These are phyloP conservation scores for Sminthurides bifidus DNA, from an alignment of 1,140 invertebrate genomes.

Conservation along the genomic window DNA sequence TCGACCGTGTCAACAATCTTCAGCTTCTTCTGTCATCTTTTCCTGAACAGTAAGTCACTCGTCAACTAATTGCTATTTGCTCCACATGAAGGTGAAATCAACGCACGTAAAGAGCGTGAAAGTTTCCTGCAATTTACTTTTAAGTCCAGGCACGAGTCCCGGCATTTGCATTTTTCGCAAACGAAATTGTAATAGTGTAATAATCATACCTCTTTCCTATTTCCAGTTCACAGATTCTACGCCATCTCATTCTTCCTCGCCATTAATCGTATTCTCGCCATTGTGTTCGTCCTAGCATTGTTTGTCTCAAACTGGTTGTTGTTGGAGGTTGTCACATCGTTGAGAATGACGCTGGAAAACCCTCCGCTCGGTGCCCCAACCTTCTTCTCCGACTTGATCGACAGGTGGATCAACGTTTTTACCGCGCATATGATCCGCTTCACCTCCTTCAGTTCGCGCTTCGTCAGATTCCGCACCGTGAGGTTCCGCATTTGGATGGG, in stretches of 20 bases:
- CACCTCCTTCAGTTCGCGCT: neutral
- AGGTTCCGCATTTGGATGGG: neutral
- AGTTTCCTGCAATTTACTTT: no score
- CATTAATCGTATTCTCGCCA: conserved; percentile 1
- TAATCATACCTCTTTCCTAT: neutral
- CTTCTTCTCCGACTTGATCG: conserved; percentile 3
- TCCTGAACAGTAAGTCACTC: neutral
- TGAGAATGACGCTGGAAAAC: conserved; percentile 3
- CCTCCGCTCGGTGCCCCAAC: conserved; percentile 3
- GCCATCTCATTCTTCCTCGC: conserved; percentile 2
- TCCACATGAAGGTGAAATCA: no score
- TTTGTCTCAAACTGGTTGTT: conserved; percentile 3
- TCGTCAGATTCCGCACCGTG: neutral
- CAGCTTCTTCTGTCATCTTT: neutral
- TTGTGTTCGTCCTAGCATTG: neutral
- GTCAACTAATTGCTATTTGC: no score
- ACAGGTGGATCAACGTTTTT: conserved; percentile 6
- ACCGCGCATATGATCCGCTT: conserved; percentile 8
- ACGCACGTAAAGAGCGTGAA: no score
- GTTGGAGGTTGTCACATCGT: neutral
- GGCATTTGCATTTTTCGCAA: neutral
- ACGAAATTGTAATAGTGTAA: no score
- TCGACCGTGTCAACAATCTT: neutral
- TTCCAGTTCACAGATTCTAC: conserved; percentile 6
- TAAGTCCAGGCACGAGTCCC: no score